A percentile compares a stretch with the other conserved stretches of the same genome.
Evolutionary conservation across 2,797 vertebrate species (phyloP).

Genomic region (Enteromius treurensis): DNA sequence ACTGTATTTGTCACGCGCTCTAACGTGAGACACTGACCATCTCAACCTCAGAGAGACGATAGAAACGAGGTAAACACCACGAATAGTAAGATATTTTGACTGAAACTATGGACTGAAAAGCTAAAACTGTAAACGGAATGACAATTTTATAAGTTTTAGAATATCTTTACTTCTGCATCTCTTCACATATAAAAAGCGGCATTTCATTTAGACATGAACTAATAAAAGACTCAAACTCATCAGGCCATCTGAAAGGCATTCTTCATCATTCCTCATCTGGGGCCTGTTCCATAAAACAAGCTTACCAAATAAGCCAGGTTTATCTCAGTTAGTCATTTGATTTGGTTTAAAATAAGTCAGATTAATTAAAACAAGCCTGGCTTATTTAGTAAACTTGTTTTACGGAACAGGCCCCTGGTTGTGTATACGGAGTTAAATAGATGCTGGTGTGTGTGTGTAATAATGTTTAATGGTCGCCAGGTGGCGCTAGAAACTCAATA

Average conservation of each 20-base stretch:
- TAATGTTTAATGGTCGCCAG: not conserved
- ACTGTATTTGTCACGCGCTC: not conserved
- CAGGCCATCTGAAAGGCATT: not conserved
- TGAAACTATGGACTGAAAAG: not conserved
- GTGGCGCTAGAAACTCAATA: conserved; percentile 9
- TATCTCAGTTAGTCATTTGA: too few species aligned
- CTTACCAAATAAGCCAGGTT: too few species aligned
- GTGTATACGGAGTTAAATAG: not conserved
- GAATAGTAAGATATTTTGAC: not conserved
- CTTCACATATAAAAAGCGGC: not conserved
- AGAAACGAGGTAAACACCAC: not conserved
- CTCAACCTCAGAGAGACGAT: not conserved
- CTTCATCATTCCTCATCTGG: not conserved
- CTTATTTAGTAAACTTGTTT: too few species aligned
- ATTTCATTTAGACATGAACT: not conserved
- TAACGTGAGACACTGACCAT: not conserved
- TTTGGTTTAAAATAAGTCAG: too few species aligned
- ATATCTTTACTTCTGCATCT: not conserved
- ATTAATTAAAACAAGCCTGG: too few species aligned
- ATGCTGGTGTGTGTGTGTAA: not conserved
- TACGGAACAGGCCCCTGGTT: too few species aligned
- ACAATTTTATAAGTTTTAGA: not conserved
- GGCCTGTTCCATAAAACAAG: too few species aligned
- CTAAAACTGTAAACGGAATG: not conserved
- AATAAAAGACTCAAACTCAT: not conserved